These are phyloP conservation scores for Phalacrocorax aristotelis DNA, from an alignment of 2,113 vertebrate genomes.

Conservation along the genomic window DNA sequence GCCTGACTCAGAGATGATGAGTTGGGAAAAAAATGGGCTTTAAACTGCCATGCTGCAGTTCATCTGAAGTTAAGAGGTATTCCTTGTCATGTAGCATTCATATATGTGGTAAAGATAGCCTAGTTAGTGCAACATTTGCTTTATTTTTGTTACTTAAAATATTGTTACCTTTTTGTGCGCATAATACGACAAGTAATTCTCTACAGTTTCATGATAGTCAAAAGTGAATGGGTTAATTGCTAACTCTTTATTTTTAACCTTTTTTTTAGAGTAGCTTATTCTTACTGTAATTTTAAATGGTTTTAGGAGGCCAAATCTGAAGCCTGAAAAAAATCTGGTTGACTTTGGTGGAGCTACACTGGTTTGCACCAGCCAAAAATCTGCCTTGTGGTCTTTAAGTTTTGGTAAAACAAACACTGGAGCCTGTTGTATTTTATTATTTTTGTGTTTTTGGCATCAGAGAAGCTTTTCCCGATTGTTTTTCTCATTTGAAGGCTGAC, in stretches of 20 bases:
- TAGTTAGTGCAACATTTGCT: background rate
- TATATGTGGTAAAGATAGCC: background rate
- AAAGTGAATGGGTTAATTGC: background rate
- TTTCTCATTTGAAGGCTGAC: constrained; percentile 45
- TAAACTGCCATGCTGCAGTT: background rate
- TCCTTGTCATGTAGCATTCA: background rate
- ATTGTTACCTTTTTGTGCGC: background rate
- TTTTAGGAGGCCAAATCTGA: background rate
- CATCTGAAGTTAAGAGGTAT: background rate
- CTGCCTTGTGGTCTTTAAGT: background rate
- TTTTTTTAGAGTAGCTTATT: background rate
- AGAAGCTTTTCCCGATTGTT: constrained; percentile 27
- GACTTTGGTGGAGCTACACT: background rate
- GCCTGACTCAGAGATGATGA: background rate
- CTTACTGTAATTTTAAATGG: background rate
- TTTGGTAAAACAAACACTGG: background rate
- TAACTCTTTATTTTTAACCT: background rate
- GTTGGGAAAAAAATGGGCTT: background rate
- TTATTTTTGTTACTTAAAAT: background rate
- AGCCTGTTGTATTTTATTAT: constrained; percentile 8
- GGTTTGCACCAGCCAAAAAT: background rate
- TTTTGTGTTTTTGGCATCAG: background rate
- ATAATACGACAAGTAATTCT: background rate
- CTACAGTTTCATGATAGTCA: background rate
- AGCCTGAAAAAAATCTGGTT: background rate